Conservation (phyloP, 2,797 vertebrate genomes). For the Acanthopagrus latus region DNA sequence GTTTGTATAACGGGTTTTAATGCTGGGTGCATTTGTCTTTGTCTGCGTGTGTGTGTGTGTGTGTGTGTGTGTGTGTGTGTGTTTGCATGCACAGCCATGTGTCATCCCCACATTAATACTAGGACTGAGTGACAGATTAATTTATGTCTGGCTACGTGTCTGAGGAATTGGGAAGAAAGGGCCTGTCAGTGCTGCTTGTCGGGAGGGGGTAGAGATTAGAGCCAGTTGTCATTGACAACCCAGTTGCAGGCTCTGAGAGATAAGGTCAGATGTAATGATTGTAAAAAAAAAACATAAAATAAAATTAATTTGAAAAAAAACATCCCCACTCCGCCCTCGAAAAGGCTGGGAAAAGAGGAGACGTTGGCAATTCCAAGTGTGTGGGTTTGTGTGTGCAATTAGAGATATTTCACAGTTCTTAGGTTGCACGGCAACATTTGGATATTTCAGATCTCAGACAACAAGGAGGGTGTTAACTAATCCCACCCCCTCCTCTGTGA, state of each 20-base stretch:
- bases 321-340: constrained; percentile 54
- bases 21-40: constrained; percentile 64
- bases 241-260: constrained; percentile 91
- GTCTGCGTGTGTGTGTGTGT: constrained; percentile 34
- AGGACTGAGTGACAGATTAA: constrained; percentile 97
- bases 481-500: constrained; percentile 37
- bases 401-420: constrained; percentile 56
- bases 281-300: constrained; percentile 87
- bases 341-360: constrained; percentile 71
- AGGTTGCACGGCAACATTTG: constrained; percentile 40
- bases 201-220: constrained; percentile 94
- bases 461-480: constrained; percentile 51
- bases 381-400: constrained; percentile 62
- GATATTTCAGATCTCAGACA: constrained; percentile 47
- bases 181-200: constrained; percentile 95
- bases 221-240: constrained; percentile 93
- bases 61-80: constrained; percentile 35
- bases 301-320: constrained; percentile 69
- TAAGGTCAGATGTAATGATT: constrained; percentile 95
- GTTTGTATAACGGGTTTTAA: constrained; percentile 83
- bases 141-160: constrained; percentile 96
- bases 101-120: constrained; percentile 79
- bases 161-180: constrained; percentile 95
- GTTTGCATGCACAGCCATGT: constrained; percentile 63
- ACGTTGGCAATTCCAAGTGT: constrained; percentile 77